Evolutionary conservation across 2,888 invertebrate species (phyloP), one percentile per base, ranked within the genome.

Genomic region (Poecilobothrus nobilitatus): DNA sequence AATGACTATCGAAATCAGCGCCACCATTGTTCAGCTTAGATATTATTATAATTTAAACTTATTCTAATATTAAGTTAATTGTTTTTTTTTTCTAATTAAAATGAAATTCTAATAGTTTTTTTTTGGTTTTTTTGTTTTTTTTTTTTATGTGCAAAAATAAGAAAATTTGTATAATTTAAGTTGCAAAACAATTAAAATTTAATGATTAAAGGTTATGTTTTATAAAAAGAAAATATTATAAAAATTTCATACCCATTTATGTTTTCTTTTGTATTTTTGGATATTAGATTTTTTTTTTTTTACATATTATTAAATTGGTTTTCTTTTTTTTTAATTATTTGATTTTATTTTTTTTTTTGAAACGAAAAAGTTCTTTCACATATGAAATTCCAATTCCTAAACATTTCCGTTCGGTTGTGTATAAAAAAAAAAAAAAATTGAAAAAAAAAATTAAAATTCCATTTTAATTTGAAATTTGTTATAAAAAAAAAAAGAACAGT

Each of bases 381-480:
- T 53, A 53, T 53, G 53, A 53, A 53, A 53, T 53, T 53, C 53
- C 53, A 53, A 53, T 53, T 53, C 53, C 53, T 53, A 18, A 53
- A 53, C 41, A 41, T 4, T 27, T 27, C 27, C 6, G 53, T 53
- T 53, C 12, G 15, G 15, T n/a, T 53, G 53, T 41, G 1, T 15
- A 41, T 15, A 41, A 9, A 41, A 9, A 41, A 27, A 37, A 37
- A 37, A 37, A 37, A 37, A 15, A 53, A 53, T 18, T 18, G n/a
- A 4, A 4, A 53, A 53, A 53, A n/a, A 53, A 18, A 18, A 53
- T 53, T 53, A 53, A 53, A 53, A 53, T 53, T 53, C 53, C 53
- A 53, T 53, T 53, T 53, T 53, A 53, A 53, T 53, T 53, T 53
- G 53, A 53, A 12, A 15, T 27, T 27, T 27, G 5, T 27, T 27